Base-by-base conservation (phyloP, 2,113 vertebrate genomes). In the Rhynchopsitta pachyrhyncha region DNA sequence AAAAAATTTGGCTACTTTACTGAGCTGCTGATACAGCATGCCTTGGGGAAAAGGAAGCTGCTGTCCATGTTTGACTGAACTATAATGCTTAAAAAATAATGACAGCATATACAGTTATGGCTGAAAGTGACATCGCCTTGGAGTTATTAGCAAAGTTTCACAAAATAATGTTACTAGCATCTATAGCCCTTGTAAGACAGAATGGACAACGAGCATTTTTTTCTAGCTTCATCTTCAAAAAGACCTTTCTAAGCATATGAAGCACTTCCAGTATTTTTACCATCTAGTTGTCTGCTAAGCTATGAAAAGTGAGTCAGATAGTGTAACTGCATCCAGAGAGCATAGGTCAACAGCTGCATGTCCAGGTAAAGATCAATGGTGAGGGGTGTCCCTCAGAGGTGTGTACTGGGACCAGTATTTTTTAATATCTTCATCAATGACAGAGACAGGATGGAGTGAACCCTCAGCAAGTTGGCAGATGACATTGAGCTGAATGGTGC, bases 41-140 rank as follows among this genome's bases (percentile, higher is more conserved):
- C 83, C 59, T 82, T 63, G 28, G 63, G 94, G 76, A 96, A 86
- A 85, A 73, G 12, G 39, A 95, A 75, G 52, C 1, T 15, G 14
- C 28, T 83, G 14, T 71, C 57, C 71, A 92, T 68, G 42, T 70
- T 20, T 92, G 78, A 86, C 47, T 92, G 28, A 70, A 86, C 31
- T 46, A 42, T 84, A 95, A 90, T 85, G 39, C 44, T 94, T 95
- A 69, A 90, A 94, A 96, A 97, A 82, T 94, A 82, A 95, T 89
- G 81, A 88, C 83, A 83, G 33, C 53, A 83, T 85, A 62, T 63
- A 80, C 50, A 59, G 31, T 95, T 64, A 44, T 42, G 20, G 4
- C 8, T 86, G 46, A 74, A 87, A 92, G 44, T 69, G 33, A 46
- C 17, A 73, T 81, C 44, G 70, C 27, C 13, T 91, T 80, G 83